Percentiles rank a stretch among this genome's conserved stretches.
Evolutionary conservation across 2,888 invertebrate species (phyloP).

Genomic region (Prenolepis imparis): DNA sequence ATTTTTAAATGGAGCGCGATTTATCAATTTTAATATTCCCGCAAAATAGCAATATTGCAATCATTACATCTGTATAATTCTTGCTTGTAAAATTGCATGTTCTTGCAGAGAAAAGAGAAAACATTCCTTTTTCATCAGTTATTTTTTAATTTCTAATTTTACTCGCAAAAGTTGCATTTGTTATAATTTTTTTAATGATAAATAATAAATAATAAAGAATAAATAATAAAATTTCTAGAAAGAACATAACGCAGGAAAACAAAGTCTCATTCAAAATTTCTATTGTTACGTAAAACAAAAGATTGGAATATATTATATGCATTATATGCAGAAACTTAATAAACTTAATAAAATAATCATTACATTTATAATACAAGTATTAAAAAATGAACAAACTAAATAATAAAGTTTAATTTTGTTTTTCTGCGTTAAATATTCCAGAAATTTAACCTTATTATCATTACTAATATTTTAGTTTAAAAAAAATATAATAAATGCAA

Average conservation of each 20-base stretch:
- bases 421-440: neutral
- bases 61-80: neutral
- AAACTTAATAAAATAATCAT: no score
- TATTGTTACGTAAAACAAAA: neutral
- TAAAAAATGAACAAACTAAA: no score
- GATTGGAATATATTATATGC: constrained; percentile 18
- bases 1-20: neutral
- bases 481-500: constrained; percentile 1
- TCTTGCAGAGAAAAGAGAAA: neutral
- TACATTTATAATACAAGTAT: no score
- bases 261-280: constrained; percentile 4
- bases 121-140: neutral
- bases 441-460: neutral
- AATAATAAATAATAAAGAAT: neutral
- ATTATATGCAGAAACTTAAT: neutral
- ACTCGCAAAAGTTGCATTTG: neutral
- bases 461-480: neutral
- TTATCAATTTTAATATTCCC: neutral
- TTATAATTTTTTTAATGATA: neutral
- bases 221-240: neutral
- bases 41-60: constrained; percentile 21
- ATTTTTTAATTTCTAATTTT: constrained; percentile 1
- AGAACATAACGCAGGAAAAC: neutral
- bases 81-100: neutral
- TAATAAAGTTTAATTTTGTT: neutral